Conservation (phyloP, 2,113 vertebrate species). For the Elachura formosa region DNA sequence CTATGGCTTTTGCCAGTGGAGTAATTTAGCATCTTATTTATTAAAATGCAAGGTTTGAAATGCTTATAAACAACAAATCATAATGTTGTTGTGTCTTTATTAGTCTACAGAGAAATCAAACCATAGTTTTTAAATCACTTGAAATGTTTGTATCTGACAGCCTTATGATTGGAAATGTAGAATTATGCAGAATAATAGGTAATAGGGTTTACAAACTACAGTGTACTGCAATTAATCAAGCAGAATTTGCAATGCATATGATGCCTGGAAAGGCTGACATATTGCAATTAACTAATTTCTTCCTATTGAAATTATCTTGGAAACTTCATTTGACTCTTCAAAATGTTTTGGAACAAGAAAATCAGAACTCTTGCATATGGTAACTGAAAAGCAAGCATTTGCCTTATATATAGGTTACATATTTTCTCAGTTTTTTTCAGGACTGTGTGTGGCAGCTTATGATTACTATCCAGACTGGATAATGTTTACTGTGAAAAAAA, state of each 20-base stretch:
- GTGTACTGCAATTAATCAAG: background rate
- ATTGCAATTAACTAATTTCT: background rate
- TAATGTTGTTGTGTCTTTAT: background rate
- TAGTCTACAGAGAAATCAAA: background rate
- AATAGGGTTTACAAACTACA: background rate
- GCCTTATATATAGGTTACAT: background rate
- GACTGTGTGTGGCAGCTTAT: background rate
- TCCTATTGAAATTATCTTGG: background rate
- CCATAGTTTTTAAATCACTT: background rate
- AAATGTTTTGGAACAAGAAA: background rate
- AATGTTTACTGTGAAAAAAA: background rate
- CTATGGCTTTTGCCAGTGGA: background rate
- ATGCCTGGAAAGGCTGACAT: too few relatives aligned
- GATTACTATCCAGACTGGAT: background rate
- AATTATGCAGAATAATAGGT: background rate
- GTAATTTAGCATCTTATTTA: background rate
- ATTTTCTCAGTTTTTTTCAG: background rate
- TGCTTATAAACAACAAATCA: background rate
- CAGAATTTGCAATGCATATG: background rate
- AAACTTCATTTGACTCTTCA: background rate
- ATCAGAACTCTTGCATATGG: background rate
- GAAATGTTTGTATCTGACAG: background rate
- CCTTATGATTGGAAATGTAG: background rate
- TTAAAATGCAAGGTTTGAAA: background rate
- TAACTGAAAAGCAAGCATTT: background rate